These are phyloP conservation scores for Motacilla tschutschensis DNA, from an alignment of 2,113 vertebrate species.

Conservation along the genomic window DNA sequence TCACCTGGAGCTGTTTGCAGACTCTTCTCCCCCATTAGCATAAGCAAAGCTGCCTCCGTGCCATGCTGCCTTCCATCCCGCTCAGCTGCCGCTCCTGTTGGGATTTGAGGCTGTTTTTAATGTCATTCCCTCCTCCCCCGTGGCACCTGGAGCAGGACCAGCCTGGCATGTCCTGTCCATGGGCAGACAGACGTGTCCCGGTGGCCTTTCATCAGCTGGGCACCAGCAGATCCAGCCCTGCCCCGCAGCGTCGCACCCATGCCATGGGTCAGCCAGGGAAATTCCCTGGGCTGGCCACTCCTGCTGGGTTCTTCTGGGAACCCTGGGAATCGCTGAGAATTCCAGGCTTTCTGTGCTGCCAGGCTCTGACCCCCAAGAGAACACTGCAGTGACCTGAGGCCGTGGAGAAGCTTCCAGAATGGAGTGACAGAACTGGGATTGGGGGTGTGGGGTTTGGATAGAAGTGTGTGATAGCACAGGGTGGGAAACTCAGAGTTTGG, in stretches of 20 bases:
- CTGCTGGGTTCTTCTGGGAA: not conserved
- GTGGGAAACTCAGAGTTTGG: not conserved
- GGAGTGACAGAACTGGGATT: not conserved
- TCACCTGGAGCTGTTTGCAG: conserved; percentile 14
- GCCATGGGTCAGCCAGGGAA: not conserved
- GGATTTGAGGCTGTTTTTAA: not conserved
- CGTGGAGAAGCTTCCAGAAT: not conserved
- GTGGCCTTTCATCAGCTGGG: not conserved
- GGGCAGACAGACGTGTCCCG: not conserved
- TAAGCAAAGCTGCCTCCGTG: not conserved
- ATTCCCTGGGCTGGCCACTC: not conserved
- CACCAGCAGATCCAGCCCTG: not conserved
- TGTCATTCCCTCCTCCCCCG: not conserved
- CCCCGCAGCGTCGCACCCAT: fast-evolving
- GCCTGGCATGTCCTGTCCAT: not conserved
- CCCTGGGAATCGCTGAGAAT: not conserved
- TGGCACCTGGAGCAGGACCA: not conserved
- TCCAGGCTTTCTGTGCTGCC: not conserved
- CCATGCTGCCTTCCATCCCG: not conserved
- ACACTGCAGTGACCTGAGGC: not conserved
- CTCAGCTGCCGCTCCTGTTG: not conserved
- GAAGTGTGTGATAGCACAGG: not conserved
- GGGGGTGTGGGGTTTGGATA: not conserved
- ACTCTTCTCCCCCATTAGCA: not conserved
- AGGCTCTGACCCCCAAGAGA: not conserved